Evolutionary conservation across 2,888 invertebrate species (phyloP), one percentile per base, ranked within the genome.

Genomic region (Pyrochroa serraticornis): DNA sequence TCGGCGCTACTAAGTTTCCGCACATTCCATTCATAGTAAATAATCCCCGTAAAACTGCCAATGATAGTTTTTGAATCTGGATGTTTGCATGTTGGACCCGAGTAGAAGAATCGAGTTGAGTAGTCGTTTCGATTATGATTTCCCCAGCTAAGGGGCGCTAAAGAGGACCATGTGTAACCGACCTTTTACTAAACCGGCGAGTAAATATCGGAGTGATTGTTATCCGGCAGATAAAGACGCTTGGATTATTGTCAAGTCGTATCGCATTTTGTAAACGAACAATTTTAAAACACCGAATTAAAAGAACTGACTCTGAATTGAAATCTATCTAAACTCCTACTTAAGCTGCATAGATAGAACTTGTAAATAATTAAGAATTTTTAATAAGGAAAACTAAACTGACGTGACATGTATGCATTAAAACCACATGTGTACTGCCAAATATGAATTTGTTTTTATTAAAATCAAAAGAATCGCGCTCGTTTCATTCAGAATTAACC

Each of bases 401-500:
- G 44, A 59, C 22, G 22, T 38, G 54, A 55, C 59, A 58, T 63
- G 63, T 63, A 63, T 63, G 63, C 63, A 63, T 61, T 58, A 46
- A 42, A 56, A 57, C 47, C 46, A 63, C 52, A 61, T 63, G 63
- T 61, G 49, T 63, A 63, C 63, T 63, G 63, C 63, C 63, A 54
- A 63, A 54, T 41, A 56, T 52, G 46, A 52, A 60, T 62, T 63
- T 63, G 58, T 63, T 63, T 63, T 56, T 61, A 63, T 44, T 63
- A 63, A 63, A 61, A 63, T 32, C 8, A 45, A 30, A 52, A 58
- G 14, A 42, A 47, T 36, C 35, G n/a, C 7, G 9, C 32, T 13
- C 35, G 5, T 48, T 44, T 8, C 37, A 39, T 39, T 39, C 22
- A 32, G 31, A 41, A 39, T 13, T 9, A 41, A 34, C 12, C 1